phyloP scores from a whole-genome alignment of 2,888 invertebrate species.

The Vandiemenella viatica region DNA sequence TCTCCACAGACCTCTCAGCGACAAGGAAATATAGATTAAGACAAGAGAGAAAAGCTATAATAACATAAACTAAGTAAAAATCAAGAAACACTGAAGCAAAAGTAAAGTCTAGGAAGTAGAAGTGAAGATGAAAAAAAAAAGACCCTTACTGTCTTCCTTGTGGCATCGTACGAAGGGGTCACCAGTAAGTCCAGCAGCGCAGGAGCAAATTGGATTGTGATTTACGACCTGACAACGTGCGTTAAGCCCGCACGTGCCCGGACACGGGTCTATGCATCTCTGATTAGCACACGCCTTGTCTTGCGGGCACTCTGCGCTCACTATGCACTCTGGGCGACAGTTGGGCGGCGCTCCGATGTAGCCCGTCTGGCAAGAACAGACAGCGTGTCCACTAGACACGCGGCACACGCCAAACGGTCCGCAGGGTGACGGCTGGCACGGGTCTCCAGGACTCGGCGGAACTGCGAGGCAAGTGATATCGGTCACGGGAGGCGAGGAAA shows the following conservation, averaged over 20 bases:
- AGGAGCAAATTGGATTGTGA: conserved; percentile 33
- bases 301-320: conserved; percentile 54
- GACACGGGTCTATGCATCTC: conserved; percentile 42
- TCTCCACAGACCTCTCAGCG: too few species aligned
- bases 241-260: conserved; percentile 29
- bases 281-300: conserved; percentile 48
- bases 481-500: too few species aligned
- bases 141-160: conserved; percentile 43
- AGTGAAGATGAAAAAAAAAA: conserved; percentile 5
- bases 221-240: conserved; percentile 31
- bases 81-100: neutral
- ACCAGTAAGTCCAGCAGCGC: conserved; percentile 51
- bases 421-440: conserved; percentile 60
- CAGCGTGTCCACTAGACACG: conserved; percentile 34
- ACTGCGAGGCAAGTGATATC: neutral
- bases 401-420: conserved; percentile 64
- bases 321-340: conserved; percentile 61
- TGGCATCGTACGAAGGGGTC: conserved; percentile 45
- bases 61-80: too few species aligned
- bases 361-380: conserved; percentile 34
- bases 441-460: conserved; percentile 29
- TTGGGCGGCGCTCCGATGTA: conserved; percentile 69
- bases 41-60: too few species aligned
- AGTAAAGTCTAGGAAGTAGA: neutral
- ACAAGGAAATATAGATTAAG: too few species aligned